Conservation (phyloP, 2,113 vertebrate genomes). For the Edolisoma coerulescens region DNA sequence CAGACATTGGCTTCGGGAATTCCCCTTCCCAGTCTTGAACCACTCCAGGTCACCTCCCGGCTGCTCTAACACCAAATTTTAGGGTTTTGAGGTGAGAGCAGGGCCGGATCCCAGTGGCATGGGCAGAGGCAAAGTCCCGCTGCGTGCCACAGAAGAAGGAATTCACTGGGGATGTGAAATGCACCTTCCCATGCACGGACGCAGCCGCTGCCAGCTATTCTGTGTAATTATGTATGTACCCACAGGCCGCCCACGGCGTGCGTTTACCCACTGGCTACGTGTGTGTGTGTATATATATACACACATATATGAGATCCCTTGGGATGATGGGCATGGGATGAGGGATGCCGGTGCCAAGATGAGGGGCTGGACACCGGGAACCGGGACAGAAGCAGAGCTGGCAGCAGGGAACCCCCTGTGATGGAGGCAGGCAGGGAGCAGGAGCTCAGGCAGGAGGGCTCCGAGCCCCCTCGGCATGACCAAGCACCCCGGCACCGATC, state of each 20-base stretch:
- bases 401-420: background rate
- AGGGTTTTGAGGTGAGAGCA: background rate
- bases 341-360: fast-evolving
- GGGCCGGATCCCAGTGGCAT: fast-evolving
- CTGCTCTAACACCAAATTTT: background rate
- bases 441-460: background rate
- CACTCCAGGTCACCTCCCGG: fast-evolving
- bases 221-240: background rate
- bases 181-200: background rate
- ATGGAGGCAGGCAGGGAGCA: background rate
- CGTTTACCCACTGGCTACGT: background rate
- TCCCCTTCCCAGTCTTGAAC: background rate
- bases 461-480: fast-evolving
- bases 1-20: fast-evolving
- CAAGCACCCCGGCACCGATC: background rate
- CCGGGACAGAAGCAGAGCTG: background rate
- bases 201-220: background rate
- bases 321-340: background rate
- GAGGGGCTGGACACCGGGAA: background rate
- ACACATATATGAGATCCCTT: background rate
- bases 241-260: background rate
- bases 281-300: background rate
- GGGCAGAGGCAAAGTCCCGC: fast-evolving
- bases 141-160: background rate
- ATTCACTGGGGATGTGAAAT: background rate